A percentile compares a stretch with the other conserved stretches of the same genome.
phyloP scores from a whole-genome alignment of 1,140 invertebrate species.

The Drosophila triauraria region DNA sequence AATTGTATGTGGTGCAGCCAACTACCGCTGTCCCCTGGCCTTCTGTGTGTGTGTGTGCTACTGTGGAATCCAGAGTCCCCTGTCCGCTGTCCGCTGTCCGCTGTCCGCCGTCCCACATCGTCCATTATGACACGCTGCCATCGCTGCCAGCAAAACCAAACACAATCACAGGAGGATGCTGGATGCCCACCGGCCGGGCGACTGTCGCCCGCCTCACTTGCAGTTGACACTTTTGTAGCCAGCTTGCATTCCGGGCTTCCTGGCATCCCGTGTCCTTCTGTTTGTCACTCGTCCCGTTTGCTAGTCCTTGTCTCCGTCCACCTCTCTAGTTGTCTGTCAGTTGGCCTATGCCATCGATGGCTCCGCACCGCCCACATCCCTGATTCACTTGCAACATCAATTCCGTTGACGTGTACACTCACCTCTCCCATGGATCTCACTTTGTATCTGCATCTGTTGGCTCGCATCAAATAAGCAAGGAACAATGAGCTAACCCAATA shows the following conservation, averaged over 20 bases:
- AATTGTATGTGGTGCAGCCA: slow-evolving; percentile 79
- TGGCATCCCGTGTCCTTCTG: slow-evolving; percentile 59
- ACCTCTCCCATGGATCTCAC: slow-evolving; percentile 16
- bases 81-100: slow-evolving; percentile 3
- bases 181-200: slow-evolving; percentile 8
- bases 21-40: slow-evolving; percentile 46
- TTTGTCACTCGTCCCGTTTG: slow-evolving; percentile 65
- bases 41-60: neutral
- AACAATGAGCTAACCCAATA: slow-evolving; percentile 40
- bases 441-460: slow-evolving; percentile 35
- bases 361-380: slow-evolving; percentile 23
- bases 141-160: slow-evolving; percentile 69
- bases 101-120: slow-evolving; percentile 32
- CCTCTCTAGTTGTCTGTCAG: slow-evolving; percentile 37
- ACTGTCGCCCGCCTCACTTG: slow-evolving; percentile 57
- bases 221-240: slow-evolving; percentile 74
- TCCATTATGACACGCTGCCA: slow-evolving; percentile 73
- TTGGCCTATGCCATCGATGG: slow-evolving; percentile 58
- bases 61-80: slow-evolving; percentile 23
- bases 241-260: slow-evolving; percentile 21
- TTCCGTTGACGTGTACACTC: slow-evolving; percentile 42
- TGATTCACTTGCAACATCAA: slow-evolving; percentile 68
- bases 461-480: slow-evolving; percentile 21
- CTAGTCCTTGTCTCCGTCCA: slow-evolving; percentile 12
- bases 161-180: slow-evolving; percentile 72